Percentiles rank a stretch among this genome's conserved stretches.
Evolutionary conservation across 1,140 invertebrate genomes (phyloP).

Genomic region (Panagrolaimus sp.): DNA sequence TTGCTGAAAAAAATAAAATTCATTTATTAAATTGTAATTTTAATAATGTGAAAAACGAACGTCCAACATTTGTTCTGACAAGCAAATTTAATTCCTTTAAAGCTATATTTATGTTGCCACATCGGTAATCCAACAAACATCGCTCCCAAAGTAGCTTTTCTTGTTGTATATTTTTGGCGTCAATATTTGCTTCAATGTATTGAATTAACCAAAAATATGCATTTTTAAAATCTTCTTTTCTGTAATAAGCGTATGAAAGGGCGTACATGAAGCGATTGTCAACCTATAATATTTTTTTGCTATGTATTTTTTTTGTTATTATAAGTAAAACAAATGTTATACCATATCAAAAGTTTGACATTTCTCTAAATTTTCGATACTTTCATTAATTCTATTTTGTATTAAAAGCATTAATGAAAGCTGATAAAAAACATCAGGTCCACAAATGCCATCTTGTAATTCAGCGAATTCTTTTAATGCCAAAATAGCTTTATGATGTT

Average conservation of each 20-base stretch:
- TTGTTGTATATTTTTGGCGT: background rate
- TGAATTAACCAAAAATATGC: conserved; percentile 5
- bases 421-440: conserved; percentile 8
- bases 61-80: background rate
- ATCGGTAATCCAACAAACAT: background rate
- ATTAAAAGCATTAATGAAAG: background rate
- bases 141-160: conserved; percentile 7
- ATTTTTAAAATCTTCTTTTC: background rate
- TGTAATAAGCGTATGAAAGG: background rate
- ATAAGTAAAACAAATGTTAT: background rate
- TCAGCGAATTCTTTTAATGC: background rate
- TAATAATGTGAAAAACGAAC: too few species aligned
- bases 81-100: background rate
- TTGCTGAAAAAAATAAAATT: too few species aligned
- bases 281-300: background rate
- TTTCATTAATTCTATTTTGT: background rate
- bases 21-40: too few species aligned
- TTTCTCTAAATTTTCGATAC: conserved; percentile 3
- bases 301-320: background rate
- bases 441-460: conserved; percentile 8
- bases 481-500: conserved; percentile 7
- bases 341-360: conserved; percentile 1
- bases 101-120: background rate
- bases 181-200: conserved; percentile 2
- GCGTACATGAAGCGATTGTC: conserved; percentile 12